Conservation (phyloP, 1,140 invertebrate species). For the Drosophila ogumai region DNA sequence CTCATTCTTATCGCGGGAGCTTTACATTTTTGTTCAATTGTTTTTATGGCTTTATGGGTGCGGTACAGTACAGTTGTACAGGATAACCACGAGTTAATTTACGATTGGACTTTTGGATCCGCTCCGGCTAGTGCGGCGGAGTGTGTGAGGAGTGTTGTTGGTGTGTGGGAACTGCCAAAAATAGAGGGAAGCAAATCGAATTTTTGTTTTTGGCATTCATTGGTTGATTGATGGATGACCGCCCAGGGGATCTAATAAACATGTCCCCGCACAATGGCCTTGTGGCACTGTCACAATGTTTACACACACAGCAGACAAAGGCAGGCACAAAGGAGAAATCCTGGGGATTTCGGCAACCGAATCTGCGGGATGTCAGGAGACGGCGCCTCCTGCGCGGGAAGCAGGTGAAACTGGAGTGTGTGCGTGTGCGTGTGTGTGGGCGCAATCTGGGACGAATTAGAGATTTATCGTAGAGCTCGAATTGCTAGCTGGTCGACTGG, state of each 20-base stretch:
- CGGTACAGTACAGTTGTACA: constrained; percentile 42
- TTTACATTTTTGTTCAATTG: constrained; percentile 57
- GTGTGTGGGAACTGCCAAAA: constrained; percentile 28
- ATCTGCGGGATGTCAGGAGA: constrained; percentile 40
- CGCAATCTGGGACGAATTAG: constrained; percentile 41
- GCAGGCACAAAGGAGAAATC: constrained; percentile 17
- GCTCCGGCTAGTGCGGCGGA: constrained; percentile 1
- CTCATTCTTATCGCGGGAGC: constrained; percentile 45
- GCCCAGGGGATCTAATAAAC: constrained; percentile 74
- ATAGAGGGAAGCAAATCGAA: background rate
- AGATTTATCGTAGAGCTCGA: constrained; percentile 37
- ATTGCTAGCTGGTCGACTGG: constrained; percentile 17
- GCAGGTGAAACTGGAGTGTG: constrained; percentile 16
- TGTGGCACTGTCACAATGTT: constrained; percentile 42
- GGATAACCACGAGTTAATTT: constrained; percentile 49
- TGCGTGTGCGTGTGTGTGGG: constrained; percentile 26
- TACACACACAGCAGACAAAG: constrained; percentile 31
- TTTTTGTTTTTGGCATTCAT: constrained; percentile 19
- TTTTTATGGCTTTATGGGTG: constrained; percentile 52
- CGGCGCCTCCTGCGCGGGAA: constrained; percentile 21
- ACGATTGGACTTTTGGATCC: constrained; percentile 38
- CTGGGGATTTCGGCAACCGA: constrained; percentile 12
- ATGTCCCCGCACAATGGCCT: constrained; percentile 50
- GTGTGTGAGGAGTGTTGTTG: background rate
- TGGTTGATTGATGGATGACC: constrained; percentile 60